These are phyloP conservation scores for Pocota personata DNA, from an alignment of 2,888 invertebrate species.

Conservation along the genomic window DNA sequence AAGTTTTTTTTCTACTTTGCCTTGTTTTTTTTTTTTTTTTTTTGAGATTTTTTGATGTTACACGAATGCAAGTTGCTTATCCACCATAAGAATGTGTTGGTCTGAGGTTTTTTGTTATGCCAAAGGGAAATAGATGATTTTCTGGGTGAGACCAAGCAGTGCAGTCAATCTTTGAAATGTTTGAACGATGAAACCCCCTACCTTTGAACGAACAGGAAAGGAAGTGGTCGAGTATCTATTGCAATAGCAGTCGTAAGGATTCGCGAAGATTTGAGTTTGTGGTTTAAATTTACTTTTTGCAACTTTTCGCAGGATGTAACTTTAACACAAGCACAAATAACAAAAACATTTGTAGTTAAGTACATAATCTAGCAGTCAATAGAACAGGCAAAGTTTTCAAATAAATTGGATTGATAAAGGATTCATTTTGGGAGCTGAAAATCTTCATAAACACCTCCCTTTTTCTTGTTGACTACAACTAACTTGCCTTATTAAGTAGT, in stretches of 20 bases:
- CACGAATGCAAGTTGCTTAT: constrained; percentile 25
- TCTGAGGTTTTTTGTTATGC: constrained; percentile 10
- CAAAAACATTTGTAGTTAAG: no score
- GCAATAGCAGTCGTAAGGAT: constrained; percentile 47
- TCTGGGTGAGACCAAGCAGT: constrained; percentile 21
- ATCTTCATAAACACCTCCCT: no score
- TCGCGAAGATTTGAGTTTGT: constrained; percentile 18
- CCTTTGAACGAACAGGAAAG: constrained; percentile 32
- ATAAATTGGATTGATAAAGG: no score
- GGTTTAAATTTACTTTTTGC: neutral
- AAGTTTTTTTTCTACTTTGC: no score
- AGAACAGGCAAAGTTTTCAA: no score
- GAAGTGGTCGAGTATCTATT: constrained; percentile 61
- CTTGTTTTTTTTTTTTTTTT: constrained; percentile 27
- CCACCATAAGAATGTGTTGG: constrained; percentile 15
- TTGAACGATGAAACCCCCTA: neutral
- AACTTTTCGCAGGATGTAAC: neutral
- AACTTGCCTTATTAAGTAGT: no score
- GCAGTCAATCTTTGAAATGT: constrained; percentile 8
- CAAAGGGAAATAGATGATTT: constrained; percentile 61
- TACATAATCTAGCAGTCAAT: no score
- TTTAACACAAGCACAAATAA: neutral
- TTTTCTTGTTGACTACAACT: no score
- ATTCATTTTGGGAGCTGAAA: no score
- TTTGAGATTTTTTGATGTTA: constrained; percentile 28